These are phyloP conservation scores for Phacellophora camtschatica DNA, from an alignment of 30 jellyfish, hydroid and myxozoan species.

Conservation along the genomic window DNA sequence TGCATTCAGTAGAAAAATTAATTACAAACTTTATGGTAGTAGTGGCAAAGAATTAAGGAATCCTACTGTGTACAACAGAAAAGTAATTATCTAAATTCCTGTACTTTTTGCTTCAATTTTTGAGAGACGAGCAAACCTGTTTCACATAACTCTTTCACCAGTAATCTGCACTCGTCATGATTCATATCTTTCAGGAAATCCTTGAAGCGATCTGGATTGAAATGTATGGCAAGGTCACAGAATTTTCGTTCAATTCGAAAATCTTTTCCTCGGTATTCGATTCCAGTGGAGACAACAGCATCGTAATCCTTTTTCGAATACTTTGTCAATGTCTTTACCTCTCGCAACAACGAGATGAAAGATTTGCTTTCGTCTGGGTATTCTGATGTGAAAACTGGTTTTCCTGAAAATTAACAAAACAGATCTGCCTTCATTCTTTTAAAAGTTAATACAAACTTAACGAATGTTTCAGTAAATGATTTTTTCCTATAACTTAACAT, in stretches of 20 bases:
- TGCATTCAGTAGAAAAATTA: no score
- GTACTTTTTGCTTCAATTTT: not conserved
- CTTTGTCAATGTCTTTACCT: not conserved
- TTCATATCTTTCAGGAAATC: not conserved
- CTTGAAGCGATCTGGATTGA: constrained; percentile 30
- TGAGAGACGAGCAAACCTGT: not conserved
- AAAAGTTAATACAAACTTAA: no score
- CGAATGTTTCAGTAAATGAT: no score
- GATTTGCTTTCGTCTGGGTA: not conserved
- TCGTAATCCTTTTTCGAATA: constrained; percentile 13
- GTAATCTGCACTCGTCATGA: not conserved
- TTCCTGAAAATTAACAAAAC: no score
- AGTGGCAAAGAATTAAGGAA: no score
- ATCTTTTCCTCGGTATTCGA: constrained; percentile 43
- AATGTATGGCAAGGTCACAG: constrained; percentile 50
- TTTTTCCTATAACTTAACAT: no score
- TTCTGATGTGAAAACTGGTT: not conserved
- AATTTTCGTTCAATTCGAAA: constrained; percentile 31
- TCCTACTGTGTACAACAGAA: no score
- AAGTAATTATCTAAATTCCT: not conserved
- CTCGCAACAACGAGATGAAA: not conserved
- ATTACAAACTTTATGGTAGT: no score
- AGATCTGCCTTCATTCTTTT: no score
- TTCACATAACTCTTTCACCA: not conserved
- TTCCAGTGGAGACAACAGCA: constrained; percentile 49